These are phyloP conservation scores for Linnaemya tessellans DNA, from an alignment of 2,888 invertebrate genomes.

Conservation along the genomic window DNA sequence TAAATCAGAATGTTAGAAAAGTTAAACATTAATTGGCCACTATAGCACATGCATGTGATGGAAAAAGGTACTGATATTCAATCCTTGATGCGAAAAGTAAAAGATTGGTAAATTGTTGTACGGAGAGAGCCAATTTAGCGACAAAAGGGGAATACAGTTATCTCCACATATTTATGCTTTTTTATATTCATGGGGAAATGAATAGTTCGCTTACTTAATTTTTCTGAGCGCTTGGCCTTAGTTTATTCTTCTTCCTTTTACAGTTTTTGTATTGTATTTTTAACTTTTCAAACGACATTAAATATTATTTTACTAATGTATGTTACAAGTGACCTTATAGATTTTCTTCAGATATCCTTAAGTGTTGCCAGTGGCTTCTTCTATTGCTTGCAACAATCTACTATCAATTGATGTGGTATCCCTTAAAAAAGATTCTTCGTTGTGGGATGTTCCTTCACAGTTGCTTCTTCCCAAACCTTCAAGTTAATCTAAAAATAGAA, in stretches of 20 bases:
- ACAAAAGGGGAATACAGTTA: constrained; percentile 3
- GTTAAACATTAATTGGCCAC: constrained; percentile 64
- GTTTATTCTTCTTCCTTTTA: constrained; percentile 8
- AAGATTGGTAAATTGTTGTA: not conserved
- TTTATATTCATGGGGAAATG: constrained; percentile 48
- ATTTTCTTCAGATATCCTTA: constrained; percentile 34
- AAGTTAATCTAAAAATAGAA: constrained; percentile 63
- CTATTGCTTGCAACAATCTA: constrained; percentile 27
- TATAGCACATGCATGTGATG: constrained; percentile 45
- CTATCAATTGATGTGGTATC: constrained; percentile 25
- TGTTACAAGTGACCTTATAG: constrained; percentile 47
- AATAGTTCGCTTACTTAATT: constrained; percentile 43
- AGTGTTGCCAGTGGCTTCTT: constrained; percentile 25
- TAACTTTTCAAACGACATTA: constrained; percentile 40
- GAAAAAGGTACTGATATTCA: constrained; percentile 26
- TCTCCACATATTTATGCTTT: constrained; percentile 13
- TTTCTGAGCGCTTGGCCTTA: constrained; percentile 53
- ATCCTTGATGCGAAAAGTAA: constrained; percentile 13
- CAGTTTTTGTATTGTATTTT: constrained; percentile 27
- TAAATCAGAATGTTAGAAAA: constrained; percentile 65
- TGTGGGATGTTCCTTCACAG: constrained; percentile 50
- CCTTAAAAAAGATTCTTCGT: constrained; percentile 46
- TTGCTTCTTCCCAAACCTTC: constrained; percentile 32
- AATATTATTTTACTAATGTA: constrained; percentile 33
- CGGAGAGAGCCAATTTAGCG: not conserved